phyloP scores from a whole-genome alignment of 2,797 vertebrate species.

The Tragelaphus eurycerus region DNA sequence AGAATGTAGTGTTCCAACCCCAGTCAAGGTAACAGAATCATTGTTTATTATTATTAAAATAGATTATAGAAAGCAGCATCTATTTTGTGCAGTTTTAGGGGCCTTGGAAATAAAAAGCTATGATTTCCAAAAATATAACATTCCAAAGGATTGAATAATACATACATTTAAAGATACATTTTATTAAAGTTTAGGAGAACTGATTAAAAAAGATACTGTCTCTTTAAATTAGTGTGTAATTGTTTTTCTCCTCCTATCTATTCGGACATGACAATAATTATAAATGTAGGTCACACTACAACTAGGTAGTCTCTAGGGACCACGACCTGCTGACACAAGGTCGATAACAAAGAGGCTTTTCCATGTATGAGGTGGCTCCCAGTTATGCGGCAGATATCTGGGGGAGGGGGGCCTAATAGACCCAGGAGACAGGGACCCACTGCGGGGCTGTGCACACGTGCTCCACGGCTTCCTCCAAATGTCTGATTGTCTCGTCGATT shows the following conservation, averaged over 20 bases:
- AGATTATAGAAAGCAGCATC: conserved; percentile 92
- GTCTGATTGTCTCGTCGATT: conserved; percentile 98
- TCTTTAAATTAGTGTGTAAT: conserved; percentile 96
- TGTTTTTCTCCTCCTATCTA: conserved; percentile 93
- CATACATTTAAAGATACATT: conserved; percentile 88
- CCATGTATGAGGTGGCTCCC: conserved; percentile 87
- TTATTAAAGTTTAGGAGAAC: conserved; percentile 89
- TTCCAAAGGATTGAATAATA: conserved; percentile 89
- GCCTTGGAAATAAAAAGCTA: conserved; percentile 90
- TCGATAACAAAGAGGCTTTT: conserved; percentile 86
- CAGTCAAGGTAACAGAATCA: conserved; percentile 87
- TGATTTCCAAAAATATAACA: conserved; percentile 90
- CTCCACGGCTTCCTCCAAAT: conserved; percentile 98
- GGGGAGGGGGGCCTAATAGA: conserved; percentile 88
- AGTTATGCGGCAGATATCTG: conserved; percentile 81
- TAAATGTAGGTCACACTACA: conserved; percentile 95
- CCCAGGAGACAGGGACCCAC: conserved; percentile 99
- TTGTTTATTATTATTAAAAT: conserved; percentile 90
- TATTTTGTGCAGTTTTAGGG: conserved; percentile 91
- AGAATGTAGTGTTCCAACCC: conserved; percentile 88
- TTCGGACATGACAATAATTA: conserved; percentile 97
- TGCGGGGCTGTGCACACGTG: conserved; percentile 95
- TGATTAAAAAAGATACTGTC: conserved; percentile 93
- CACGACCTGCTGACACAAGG: conserved; percentile 88
- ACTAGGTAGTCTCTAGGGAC: conserved; percentile 93